Evolutionary conservation across 2,113 vertebrate genomes (phyloP).

Genomic region (Protobothrops flavoviridis): DNA sequence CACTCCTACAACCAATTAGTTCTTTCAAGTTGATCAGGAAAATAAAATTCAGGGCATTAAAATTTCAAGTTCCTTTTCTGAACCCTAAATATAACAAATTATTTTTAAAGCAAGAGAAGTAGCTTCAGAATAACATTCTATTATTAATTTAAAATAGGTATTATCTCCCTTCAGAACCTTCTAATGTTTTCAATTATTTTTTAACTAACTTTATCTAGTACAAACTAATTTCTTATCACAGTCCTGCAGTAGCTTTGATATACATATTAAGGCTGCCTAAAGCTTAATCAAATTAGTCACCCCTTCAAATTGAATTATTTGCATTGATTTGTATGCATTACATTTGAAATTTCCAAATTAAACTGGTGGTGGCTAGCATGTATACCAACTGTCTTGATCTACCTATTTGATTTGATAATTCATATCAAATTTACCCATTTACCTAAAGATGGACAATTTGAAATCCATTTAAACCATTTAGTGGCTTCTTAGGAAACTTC

Average conservation of each 20-base stretch:
- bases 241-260: not conserved
- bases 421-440: not conserved
- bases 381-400: not conserved
- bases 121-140: not conserved
- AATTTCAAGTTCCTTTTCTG: constrained; percentile 15
- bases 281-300: not conserved
- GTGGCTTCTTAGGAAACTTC: not conserved
- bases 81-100: not conserved
- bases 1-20: not conserved
- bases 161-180: not conserved
- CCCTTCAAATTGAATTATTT: not conserved
- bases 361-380: not conserved
- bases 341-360: not conserved
- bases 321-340: not conserved
- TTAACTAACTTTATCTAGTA: not conserved
- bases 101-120: not conserved
- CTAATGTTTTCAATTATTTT: not conserved
- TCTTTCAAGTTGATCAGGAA: not conserved
- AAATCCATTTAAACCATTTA: not conserved
- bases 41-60: constrained; percentile 8
- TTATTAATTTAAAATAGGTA: constrained; percentile 1
- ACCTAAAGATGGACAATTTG: not conserved
- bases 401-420: not conserved
- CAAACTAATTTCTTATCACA: not conserved
- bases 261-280: not conserved